Percentiles rank a stretch among this genome's conserved stretches.
Evolutionary conservation across 2,113 vertebrate species (phyloP).

Genomic region (Dunckerocampus dactyliophorus): DNA sequence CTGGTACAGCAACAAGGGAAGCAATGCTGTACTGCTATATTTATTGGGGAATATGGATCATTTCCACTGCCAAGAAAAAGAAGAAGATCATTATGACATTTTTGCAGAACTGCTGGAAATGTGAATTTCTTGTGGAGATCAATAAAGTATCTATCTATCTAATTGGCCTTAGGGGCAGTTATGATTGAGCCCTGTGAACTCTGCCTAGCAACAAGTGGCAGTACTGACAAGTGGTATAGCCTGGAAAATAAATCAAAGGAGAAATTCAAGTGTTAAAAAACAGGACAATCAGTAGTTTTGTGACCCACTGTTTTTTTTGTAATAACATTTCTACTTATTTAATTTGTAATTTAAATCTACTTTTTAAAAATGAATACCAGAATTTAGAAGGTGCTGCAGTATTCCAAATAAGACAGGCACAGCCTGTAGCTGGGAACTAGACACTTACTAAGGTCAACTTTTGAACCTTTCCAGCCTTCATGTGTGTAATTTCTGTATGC

Average conservation of each 20-base stretch:
- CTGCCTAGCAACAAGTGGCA: too few species aligned
- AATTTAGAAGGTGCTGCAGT: not conserved
- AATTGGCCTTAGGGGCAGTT: too few species aligned
- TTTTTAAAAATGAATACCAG: not conserved
- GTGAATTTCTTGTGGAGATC: too few species aligned
- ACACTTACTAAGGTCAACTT: not conserved
- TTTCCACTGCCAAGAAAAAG: not conserved
- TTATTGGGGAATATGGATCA: not conserved
- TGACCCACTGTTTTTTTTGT: not conserved
- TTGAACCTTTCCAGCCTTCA: not conserved
- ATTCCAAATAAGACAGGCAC: not conserved
- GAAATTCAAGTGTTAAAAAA: too few species aligned
- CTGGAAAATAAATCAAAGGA: too few species aligned
- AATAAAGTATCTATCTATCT: too few species aligned
- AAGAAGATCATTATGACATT: too few species aligned
- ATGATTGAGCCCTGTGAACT: too few species aligned
- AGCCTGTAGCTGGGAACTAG: not conserved
- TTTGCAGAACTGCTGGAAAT: too few species aligned
- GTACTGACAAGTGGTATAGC: too few species aligned
- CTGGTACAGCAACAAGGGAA: conserved; percentile 25
- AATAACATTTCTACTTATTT: not conserved
- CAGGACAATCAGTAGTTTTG: not conserved
- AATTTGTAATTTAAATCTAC: not conserved
- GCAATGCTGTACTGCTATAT: conserved; percentile 8
- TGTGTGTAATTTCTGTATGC: not conserved